phyloP scores from a whole-genome alignment of 2,113 vertebrate species.

The Pseudolaguvia tuberculata region DNA sequence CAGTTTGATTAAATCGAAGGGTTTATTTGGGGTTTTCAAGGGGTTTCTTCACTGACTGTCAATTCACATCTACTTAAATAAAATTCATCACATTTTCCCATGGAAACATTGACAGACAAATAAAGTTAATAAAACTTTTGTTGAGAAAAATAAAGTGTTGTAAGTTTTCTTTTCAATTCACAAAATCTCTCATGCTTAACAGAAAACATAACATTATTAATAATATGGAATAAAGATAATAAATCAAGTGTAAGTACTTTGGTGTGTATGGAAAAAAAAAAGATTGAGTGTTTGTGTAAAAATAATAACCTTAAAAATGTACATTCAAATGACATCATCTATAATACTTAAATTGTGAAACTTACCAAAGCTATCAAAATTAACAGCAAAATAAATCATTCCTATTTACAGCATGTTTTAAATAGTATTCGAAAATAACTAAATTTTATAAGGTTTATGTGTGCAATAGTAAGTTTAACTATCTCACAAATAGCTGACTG shows the following conservation, averaged over 20 bases:
- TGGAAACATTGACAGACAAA: slow-evolving; percentile 43
- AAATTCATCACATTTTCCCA: slow-evolving; percentile 48
- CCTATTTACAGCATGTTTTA: neutral
- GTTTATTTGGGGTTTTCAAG: slow-evolving; percentile 32
- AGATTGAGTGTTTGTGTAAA: neutral
- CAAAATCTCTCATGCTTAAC: neutral
- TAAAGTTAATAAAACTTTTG: slow-evolving; percentile 41
- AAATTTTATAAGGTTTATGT: neutral
- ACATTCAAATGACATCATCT: neutral
- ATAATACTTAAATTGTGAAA: neutral
- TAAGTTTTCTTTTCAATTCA: neutral
- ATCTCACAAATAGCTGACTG: no score
- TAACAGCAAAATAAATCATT: neutral
- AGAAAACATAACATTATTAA: neutral
- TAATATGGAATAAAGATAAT: neutral
- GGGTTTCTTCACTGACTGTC: slow-evolving; percentile 43
- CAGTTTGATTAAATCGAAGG: slow-evolving; percentile 5
- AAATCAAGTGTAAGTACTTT: neutral
- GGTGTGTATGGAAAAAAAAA: neutral
- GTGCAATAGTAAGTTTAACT: neutral
- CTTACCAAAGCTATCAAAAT: neutral
- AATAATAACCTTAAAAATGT: neutral
- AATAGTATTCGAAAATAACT: neutral
- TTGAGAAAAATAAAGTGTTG: neutral
- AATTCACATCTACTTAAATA: slow-evolving; percentile 31